These are phyloP conservation scores for Oxyura jamaicensis DNA, from an alignment of 2,113 vertebrate species.

Conservation along the genomic window DNA sequence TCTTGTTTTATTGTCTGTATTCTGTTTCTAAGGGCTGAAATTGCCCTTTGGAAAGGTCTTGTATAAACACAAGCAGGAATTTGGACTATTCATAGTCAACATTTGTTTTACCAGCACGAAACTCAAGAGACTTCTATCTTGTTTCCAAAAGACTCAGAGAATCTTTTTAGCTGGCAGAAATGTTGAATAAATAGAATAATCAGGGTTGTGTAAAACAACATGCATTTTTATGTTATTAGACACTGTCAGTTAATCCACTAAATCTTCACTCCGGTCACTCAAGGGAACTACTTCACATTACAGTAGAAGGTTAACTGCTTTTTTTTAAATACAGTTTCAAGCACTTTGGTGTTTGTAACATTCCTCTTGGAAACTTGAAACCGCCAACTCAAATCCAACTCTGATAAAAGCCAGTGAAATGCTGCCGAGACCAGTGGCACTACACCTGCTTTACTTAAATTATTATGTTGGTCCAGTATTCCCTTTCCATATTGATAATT, in stretches of 20 bases:
- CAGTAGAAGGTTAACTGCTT: background rate
- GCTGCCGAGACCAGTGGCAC: background rate
- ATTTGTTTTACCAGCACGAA: constrained; percentile 57
- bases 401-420: background rate
- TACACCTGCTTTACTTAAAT: background rate
- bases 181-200: constrained; percentile 42
- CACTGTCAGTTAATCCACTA: background rate
- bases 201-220: background rate
- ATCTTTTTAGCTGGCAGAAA: constrained; percentile 31
- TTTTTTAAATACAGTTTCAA: background rate
- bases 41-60: constrained; percentile 41
- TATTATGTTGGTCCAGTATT: background rate
- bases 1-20: constrained; percentile 1
- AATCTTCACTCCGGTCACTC: background rate
- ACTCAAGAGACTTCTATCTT: constrained; percentile 46
- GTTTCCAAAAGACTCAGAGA: constrained; percentile 26
- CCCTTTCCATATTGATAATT: background rate
- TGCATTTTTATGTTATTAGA: constrained; percentile 42
- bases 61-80: constrained; percentile 65
- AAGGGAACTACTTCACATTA: background rate
- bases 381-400: background rate
- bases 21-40: constrained; percentile 23
- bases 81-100: constrained; percentile 63
- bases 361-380: background rate
- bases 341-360: background rate